Conservation (phyloP, 2,113 vertebrate genomes). For the Thalassoma bifasciatum region DNA sequence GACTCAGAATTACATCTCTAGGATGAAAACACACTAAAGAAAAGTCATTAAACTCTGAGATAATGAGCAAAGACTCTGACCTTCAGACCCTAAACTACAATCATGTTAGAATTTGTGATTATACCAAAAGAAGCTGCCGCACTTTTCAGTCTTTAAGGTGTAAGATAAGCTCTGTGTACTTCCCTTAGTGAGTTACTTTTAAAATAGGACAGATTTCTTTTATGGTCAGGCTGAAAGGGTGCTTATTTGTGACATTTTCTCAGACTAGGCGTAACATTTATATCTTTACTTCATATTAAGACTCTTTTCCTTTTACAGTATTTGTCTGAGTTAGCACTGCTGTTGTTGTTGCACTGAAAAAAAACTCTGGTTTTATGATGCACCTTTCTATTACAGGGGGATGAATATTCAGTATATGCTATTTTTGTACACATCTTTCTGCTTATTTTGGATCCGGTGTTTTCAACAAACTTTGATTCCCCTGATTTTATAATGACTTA, state of each 20-base stretch:
- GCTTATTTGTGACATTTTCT: no score
- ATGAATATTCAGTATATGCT: not conserved
- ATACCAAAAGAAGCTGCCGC: not conserved
- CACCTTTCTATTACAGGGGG: not conserved
- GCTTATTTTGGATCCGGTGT: no score
- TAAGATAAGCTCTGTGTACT: not conserved
- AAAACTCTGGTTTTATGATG: no score
- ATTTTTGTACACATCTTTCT: not conserved
- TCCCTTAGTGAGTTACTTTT: not conserved
- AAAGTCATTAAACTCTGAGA: not conserved
- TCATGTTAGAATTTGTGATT: not conserved
- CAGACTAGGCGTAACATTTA: no score
- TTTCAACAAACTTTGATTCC: not conserved
- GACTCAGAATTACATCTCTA: constrained; percentile 21
- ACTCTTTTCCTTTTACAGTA: no score
- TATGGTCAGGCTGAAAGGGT: no score
- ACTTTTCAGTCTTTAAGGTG: not conserved
- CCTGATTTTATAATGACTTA: not conserved
- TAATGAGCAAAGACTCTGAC: not conserved
- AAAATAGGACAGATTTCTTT: no score
- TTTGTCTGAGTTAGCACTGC: no score
- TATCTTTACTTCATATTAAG: no score
- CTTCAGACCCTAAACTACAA: not conserved
- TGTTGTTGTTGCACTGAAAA: no score
- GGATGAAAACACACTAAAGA: constrained; percentile 8